Evolutionary conservation across 2,797 vertebrate species (phyloP).

Genomic region (Peromyscus nudipes): DNA sequence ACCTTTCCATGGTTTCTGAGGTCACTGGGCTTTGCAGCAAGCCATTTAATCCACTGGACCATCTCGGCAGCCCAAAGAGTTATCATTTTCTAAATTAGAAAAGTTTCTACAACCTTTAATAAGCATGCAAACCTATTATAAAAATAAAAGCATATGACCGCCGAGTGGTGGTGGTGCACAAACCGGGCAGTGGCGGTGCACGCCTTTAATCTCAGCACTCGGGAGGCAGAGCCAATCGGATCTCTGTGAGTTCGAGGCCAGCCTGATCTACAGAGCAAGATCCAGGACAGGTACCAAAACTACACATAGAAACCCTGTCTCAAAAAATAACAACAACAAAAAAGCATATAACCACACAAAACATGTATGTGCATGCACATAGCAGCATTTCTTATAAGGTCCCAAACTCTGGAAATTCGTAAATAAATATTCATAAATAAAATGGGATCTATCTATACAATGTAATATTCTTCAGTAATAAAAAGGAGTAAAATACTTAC

Average conservation of each 20-base stretch:
- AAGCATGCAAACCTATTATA: not conserved
- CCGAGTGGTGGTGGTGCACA: no score
- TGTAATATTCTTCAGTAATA: not conserved
- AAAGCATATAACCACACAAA: constrained; percentile 1
- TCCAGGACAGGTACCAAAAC: no score
- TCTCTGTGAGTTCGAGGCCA: no score
- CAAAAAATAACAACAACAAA: no score
- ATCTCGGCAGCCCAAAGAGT: not conserved
- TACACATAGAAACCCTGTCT: no score
- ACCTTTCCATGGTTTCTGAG: not conserved
- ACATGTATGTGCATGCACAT: not conserved
- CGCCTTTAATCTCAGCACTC: no score
- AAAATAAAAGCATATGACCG: not conserved
- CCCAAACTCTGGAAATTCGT: not conserved
- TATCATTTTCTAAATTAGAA: not conserved
- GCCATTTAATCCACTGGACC: not conserved
- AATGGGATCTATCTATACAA: not conserved
- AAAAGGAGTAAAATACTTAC: not conserved
- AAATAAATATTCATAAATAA: not conserved
- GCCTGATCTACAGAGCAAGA: no score
- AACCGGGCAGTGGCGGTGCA: no score
- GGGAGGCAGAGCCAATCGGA: no score
- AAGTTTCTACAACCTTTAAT: constrained; percentile 11
- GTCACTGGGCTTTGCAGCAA: not conserved
- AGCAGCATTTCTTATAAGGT: not conserved